phyloP scores from a whole-genome alignment of 2,113 vertebrate genomes.

The Eudorcas thomsonii region DNA sequence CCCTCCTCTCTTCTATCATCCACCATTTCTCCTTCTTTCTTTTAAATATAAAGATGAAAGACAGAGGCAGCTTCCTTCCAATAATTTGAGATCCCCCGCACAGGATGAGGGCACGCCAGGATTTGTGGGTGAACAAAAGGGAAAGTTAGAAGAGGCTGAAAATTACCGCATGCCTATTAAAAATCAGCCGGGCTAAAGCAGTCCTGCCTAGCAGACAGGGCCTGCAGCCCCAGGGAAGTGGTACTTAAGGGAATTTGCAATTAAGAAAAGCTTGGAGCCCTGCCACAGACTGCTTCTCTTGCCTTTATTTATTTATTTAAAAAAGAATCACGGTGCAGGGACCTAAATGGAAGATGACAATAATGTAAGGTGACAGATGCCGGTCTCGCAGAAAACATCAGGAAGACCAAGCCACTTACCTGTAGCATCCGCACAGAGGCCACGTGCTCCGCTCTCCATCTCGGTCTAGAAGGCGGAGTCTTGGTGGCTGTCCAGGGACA shows the following conservation, averaged over 20 bases:
- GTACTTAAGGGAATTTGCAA: conserved; percentile 73
- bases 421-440: not conserved
- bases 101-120: not conserved
- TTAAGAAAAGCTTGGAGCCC: conserved; percentile 69
- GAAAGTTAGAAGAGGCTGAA: conserved; percentile 43
- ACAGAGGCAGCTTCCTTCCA: not conserved
- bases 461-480: not conserved
- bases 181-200: conserved; percentile 53
- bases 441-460: not conserved
- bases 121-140: conserved; percentile 40
- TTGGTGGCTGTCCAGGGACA: conserved; percentile 54
- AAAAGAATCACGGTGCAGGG: conserved; percentile 53
- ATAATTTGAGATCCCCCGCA: conserved; percentile 20
- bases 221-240: conserved; percentile 50
- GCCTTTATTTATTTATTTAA: conserved; percentile 19
- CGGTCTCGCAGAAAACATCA: conserved; percentile 47
- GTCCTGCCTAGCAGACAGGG: conserved; percentile 50
- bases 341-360: conserved; percentile 56
- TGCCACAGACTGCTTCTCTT: conserved; percentile 59
- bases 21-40: not conserved
- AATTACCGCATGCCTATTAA: conserved; percentile 44
- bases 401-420: conserved; percentile 54
- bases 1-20: not conserved
- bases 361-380: conserved; percentile 57
- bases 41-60: conserved; percentile 39